Evolutionary conservation across 2,888 invertebrate species (phyloP), one percentile per base, ranked within the genome.

Genomic region (Drepana falcataria): DNA sequence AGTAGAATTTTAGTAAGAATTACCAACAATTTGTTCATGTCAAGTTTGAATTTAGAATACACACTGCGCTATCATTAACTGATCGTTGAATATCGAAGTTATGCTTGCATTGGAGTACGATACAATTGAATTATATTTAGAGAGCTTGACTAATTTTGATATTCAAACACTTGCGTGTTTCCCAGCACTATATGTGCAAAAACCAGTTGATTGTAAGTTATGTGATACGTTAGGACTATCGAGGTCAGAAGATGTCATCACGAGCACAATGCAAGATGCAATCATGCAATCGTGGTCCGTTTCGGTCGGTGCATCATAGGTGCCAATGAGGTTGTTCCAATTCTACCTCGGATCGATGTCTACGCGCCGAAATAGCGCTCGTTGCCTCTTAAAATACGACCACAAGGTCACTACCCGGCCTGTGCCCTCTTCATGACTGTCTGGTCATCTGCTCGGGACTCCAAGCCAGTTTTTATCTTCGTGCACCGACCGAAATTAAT

Each of bases 301-400:
- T 63, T 63, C 60, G 64, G 60, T 64, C 63, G 73, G 72, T 83
- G 82, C 82, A 83, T 72, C 70, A 72, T 77, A 81, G 81, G 81
- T 87, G 87, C 85, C 86, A 87, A 87, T 76, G 81, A 79, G 78
- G 79, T 73, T 81, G 84, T 81, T 84, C 81, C 76, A 86, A 79
- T 84, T 65, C 69, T 69, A 71, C 68, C 71, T 73, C 69, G 77
- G 77, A 83, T 84, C 81, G 83, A 85, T 85, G 83, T 81, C 79
- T 77, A 69, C 68, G 71, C 59, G 78, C 79, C 79, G 79, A 87
- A 88, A 87, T 87, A 87, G 82, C 71, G 69, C 68, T 71, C 76
- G 77, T 74, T 68, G 68, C 61, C 77, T 81, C 80, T 81, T 77
- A 73, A 79, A 85, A 83, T 82, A 81, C 64, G 63, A 67, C 68